Evolutionary conservation across 2,888 invertebrate species (phyloP), one percentile per base, ranked within the genome.

Genomic region (Atherix ibis): DNA sequence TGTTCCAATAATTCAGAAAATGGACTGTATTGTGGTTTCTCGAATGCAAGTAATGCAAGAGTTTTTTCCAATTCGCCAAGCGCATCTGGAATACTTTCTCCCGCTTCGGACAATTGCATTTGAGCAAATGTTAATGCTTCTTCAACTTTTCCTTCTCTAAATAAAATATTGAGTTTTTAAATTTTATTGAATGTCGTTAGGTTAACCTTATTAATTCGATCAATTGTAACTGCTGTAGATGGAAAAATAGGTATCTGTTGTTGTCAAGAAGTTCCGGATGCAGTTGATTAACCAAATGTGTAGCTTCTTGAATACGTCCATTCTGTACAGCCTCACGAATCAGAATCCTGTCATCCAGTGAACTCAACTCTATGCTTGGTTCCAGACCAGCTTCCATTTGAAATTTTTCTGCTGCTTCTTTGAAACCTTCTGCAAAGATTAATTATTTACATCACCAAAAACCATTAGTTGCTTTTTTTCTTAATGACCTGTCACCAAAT

Each of bases 321-420:
- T 73, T 79, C 56, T 94, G 91, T 31, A 97, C 89, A 1, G 91
- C 88, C 54, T 91, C 89, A 32, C 94, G 70, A 45, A 97, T 94
- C 4, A 82, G 72, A 50, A 91, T 91, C 44, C 91, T 68, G 49
- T 92, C 87, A 49, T 95, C 94, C 39, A 95, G 62, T 0, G 85
- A 83, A 50, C 83, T 84, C 16, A 85, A 58, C 48, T 85, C 82
- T 19, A 83, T 70, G 2, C 73, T 70, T 1, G 83, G 81, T 33
- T 73, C 73, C 2, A 85, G 70, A 0, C 94, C 92, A 5, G 94
- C 89, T 60, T 97, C 97, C 49, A 83, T 73, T 57, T 91, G 83
- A 58, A 97, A 95, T 56, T 92, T 94, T 48, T 95, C 80, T 0
- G 95, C 95, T 4, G 95, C 95, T 58, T 97, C 97, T 62, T 95